phyloP scores from a whole-genome alignment of 2,797 vertebrate species.

The Hirundo rustica region DNA sequence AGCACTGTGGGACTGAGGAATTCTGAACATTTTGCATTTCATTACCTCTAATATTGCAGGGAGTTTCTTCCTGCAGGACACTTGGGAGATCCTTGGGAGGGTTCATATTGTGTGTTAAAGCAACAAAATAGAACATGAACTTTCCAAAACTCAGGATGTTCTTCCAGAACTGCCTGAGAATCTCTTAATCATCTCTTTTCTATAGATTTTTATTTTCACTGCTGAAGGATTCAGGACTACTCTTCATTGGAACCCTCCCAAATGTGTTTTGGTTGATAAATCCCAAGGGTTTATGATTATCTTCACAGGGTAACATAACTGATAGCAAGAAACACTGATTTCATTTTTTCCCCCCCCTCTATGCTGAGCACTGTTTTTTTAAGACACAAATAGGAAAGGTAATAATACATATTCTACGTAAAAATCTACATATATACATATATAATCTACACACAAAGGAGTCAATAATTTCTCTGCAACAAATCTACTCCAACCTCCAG shows the following conservation, averaged over 20 bases:
- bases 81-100: neutral
- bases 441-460: neutral
- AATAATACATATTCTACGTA: neutral
- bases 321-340: neutral
- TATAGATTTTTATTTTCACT: neutral
- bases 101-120: constrained; percentile 6
- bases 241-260: neutral
- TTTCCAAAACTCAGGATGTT: neutral
- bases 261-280: neutral
- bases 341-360: too few species aligned
- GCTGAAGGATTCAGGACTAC: neutral
- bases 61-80: neutral
- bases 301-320: neutral
- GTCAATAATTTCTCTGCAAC: neutral
- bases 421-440: neutral
- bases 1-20: neutral
- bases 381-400: neutral
- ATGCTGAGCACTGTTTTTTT: neutral
- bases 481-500: neutral
- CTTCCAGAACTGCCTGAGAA: neutral
- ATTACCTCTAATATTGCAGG: constrained; percentile 7
- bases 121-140: neutral
- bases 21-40: neutral
- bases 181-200: neutral
- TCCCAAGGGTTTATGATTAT: neutral